A percentile compares a stretch with the other conserved stretches of the same genome.
Evolutionary conservation across 2,797 vertebrate genomes (phyloP).

Genomic region (Aselliscus stoliczkanus): DNA sequence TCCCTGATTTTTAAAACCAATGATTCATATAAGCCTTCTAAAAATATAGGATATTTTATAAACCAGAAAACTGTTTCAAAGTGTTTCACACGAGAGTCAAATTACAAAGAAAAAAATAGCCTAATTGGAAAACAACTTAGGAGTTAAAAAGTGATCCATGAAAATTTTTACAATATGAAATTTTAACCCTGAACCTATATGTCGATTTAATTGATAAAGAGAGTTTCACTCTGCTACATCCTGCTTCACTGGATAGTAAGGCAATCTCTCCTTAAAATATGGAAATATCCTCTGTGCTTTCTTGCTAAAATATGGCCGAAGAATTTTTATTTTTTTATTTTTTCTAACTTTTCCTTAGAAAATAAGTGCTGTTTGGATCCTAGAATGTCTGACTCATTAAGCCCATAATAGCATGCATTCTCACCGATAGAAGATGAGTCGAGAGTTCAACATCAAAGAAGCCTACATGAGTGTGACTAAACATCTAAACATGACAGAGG

Average conservation of each 20-base stretch:
- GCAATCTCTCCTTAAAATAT: neutral
- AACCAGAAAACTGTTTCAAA: neutral
- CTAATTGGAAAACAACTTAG: neutral
- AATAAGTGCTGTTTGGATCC: neutral
- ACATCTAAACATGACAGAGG: neutral
- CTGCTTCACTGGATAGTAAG: neutral
- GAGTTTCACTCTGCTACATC: neutral
- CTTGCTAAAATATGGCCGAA: neutral
- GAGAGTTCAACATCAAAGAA: conserved; percentile 10
- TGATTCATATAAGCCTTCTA: neutral
- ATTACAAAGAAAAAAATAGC: neutral
- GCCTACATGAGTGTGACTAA: neutral
- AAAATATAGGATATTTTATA: neutral
- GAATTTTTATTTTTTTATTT: neutral
- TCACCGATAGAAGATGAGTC: neutral
- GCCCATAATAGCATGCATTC: neutral
- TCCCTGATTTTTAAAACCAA: neutral
- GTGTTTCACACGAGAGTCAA: neutral
- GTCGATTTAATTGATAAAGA: neutral
- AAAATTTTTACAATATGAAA: conserved; percentile 1
- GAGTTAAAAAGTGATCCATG: neutral
- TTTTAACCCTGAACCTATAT: neutral
- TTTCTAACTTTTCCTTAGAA: neutral
- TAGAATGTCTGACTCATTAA: conserved; percentile 29
- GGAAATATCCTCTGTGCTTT: neutral